phyloP scores from a whole-genome alignment of 2,888 invertebrate species.

The Lochmaea capreae region DNA sequence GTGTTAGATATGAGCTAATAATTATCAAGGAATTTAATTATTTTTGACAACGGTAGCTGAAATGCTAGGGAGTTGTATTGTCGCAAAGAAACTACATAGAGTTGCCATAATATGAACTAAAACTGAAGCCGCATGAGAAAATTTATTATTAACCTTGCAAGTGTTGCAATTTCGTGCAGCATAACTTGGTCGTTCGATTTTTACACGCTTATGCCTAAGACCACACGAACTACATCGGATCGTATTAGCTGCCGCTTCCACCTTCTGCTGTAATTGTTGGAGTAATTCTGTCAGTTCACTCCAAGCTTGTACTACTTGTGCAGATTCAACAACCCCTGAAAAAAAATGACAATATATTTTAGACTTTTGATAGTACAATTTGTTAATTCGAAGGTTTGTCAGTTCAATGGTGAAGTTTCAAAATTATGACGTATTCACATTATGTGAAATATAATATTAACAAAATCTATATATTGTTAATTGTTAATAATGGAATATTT shows the following conservation, averaged over 20 bases:
- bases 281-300: constrained; percentile 86
- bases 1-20: no score
- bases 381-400: no score
- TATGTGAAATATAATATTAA: no score
- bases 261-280: constrained; percentile 90
- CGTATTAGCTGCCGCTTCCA: constrained; percentile 94
- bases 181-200: constrained; percentile 88
- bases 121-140: not conserved
- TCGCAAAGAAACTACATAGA: no score
- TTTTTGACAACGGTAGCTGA: no score
- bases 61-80: no score
- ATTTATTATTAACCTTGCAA: constrained; percentile 65
- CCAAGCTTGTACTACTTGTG: constrained; percentile 88
- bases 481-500: no score
- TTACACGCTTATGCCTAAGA: constrained; percentile 86
- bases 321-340: constrained; percentile 74
- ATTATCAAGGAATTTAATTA: no score
- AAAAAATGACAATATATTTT: not conserved
- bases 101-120: not conserved
- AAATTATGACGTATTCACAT: no score
- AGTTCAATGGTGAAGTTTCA: no score
- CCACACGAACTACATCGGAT: constrained; percentile 96
- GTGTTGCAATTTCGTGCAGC: constrained; percentile 92
- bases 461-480: no score
- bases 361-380: no score